Evolutionary conservation across 2,113 vertebrate species (phyloP).

Genomic region (Xenopus borealis): DNA sequence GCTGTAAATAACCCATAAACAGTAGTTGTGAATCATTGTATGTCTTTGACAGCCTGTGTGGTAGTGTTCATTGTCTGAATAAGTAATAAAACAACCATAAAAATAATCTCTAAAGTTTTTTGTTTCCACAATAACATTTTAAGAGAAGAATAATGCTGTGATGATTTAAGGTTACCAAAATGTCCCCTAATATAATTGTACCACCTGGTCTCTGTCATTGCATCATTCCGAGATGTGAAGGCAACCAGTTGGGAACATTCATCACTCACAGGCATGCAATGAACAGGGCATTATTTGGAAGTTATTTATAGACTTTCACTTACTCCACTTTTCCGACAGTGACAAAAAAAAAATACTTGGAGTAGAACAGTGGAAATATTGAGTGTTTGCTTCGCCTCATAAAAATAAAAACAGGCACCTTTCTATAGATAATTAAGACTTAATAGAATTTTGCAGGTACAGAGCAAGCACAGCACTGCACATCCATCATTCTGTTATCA

Average conservation of each 20-base stretch:
- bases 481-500: slow-evolving; percentile 4
- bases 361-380: slow-evolving; percentile 45
- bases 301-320: slow-evolving; percentile 54
- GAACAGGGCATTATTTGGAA: slow-evolving; percentile 49
- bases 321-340: background rate
- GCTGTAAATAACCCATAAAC: no score
- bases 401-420: slow-evolving; percentile 16
- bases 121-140: slow-evolving; percentile 1
- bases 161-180: slow-evolving; percentile 35
- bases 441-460: slow-evolving; percentile 12
- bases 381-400: slow-evolving; percentile 39
- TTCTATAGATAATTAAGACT: background rate
- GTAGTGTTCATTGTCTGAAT: no score
- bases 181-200: background rate
- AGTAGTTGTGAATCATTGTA: no score
- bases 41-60: no score
- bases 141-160: background rate
- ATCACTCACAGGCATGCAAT: slow-evolving; percentile 45
- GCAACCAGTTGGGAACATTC: slow-evolving; percentile 48
- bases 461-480: slow-evolving; percentile 27
- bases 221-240: slow-evolving; percentile 45
- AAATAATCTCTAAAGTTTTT: no score
- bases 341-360: slow-evolving; percentile 10
- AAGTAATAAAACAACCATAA: no score
- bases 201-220: slow-evolving; percentile 47